Conservation (phyloP, 2,113 vertebrate genomes). For the Cryptomyrus ogoouensis region DNA sequence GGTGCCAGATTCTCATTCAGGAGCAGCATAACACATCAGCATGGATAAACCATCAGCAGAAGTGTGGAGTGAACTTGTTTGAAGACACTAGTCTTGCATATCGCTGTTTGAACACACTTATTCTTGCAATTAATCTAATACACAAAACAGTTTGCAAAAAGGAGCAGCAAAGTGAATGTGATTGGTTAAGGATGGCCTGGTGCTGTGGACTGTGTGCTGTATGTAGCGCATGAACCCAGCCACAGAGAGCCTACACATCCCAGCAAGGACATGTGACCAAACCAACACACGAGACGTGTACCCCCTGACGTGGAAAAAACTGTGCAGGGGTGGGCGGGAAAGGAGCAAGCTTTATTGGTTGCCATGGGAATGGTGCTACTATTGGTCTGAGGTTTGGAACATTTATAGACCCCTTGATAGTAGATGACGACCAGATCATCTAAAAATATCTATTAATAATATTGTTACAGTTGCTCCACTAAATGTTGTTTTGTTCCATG, state of each 20-base stretch:
- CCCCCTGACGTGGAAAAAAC: neutral
- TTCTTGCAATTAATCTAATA: neutral
- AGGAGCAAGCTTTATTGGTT: neutral
- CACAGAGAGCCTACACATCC: neutral
- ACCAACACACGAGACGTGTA: neutral
- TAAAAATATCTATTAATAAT: neutral
- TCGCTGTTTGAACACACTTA: neutral
- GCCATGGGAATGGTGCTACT: neutral
- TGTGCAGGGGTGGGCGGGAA: neutral
- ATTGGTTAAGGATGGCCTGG: neutral
- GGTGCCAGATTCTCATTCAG: neutral
- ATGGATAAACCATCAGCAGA: neutral
- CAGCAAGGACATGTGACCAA: neutral
- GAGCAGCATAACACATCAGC: neutral
- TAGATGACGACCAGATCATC: neutral
- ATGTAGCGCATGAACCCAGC: neutral
- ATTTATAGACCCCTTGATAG: neutral
- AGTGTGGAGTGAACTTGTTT: neutral
- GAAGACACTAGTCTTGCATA: neutral
- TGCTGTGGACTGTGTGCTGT: neutral
- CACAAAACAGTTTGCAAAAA: neutral
- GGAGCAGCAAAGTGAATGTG: neutral
- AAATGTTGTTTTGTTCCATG: neutral
- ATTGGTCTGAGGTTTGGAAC: neutral
- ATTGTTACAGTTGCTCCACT: neutral